Conservation (phyloP, 2,113 vertebrate genomes). For the Amblyornis subalaris region DNA sequence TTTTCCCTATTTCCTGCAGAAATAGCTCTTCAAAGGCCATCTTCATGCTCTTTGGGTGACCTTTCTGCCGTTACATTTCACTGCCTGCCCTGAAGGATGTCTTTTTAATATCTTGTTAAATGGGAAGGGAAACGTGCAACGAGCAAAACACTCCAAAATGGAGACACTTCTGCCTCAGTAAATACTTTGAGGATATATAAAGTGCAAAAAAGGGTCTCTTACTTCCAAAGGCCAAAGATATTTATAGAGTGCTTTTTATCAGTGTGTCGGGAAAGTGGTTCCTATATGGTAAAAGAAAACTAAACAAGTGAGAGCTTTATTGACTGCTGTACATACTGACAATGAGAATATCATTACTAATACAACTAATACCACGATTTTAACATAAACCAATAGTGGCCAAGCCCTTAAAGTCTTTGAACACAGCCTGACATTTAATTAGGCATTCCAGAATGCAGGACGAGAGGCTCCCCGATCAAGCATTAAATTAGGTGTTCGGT, state of each 20-base stretch:
- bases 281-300: neutral
- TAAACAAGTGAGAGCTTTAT: neutral
- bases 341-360: neutral
- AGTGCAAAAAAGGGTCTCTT: neutral
- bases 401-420: neutral
- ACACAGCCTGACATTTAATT: neutral
- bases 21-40: slow-evolving; percentile 30
- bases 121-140: neutral
- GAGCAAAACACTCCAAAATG: slow-evolving; percentile 9
- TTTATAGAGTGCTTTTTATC: slow-evolving; percentile 7
- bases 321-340: neutral
- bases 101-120: slow-evolving; percentile 56
- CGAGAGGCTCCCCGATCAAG: neutral
- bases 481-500: neutral
- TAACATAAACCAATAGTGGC: neutral
- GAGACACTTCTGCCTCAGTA: slow-evolving; percentile 40
- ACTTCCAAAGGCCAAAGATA: slow-evolving; percentile 27
- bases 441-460: neutral
- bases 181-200: slow-evolving; percentile 34
- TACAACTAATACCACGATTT: neutral
- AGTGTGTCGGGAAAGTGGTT: neutral
- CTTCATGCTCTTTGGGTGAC: slow-evolving; percentile 3
- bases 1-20: neutral
- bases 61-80: slow-evolving; percentile 12
- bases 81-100: slow-evolving; percentile 24